Conservation (phyloP, 2,888 invertebrate species). For the Strigamia maritima region DNA sequence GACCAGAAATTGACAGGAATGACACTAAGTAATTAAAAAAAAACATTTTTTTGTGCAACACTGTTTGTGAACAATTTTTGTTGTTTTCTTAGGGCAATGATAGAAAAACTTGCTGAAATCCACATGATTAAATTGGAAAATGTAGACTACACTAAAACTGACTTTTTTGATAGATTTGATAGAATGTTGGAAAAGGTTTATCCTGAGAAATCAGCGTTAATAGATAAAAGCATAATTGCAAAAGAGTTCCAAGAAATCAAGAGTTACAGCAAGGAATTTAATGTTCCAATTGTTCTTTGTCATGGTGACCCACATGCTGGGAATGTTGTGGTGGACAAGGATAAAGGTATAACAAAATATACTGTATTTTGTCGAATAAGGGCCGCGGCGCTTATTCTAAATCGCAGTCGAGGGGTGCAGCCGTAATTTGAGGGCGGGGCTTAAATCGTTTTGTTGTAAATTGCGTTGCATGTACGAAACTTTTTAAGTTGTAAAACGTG, state of each 20-base stretch:
- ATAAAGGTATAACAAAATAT: background rate
- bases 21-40: background rate
- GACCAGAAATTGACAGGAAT: background rate
- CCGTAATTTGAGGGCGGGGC: no score
- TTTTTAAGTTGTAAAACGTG: no score
- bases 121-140: background rate
- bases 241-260: background rate
- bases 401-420: no score
- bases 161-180: background rate
- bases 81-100: background rate
- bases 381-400: no score
- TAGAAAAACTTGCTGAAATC: background rate
- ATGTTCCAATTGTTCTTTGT: background rate
- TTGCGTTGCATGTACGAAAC: no score
- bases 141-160: background rate
- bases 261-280: background rate
- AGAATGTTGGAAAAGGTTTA: background rate
- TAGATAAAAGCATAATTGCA: background rate
- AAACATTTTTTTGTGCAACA: background rate
- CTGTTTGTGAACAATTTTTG: background rate
- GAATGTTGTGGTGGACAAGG: background rate
- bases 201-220: background rate
- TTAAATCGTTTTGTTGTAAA: no score
- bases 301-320: background rate
- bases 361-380: no score